These are phyloP conservation scores for Cavia aperea DNA, from an alignment of 2,113 vertebrate genomes.

Conservation along the genomic window DNA sequence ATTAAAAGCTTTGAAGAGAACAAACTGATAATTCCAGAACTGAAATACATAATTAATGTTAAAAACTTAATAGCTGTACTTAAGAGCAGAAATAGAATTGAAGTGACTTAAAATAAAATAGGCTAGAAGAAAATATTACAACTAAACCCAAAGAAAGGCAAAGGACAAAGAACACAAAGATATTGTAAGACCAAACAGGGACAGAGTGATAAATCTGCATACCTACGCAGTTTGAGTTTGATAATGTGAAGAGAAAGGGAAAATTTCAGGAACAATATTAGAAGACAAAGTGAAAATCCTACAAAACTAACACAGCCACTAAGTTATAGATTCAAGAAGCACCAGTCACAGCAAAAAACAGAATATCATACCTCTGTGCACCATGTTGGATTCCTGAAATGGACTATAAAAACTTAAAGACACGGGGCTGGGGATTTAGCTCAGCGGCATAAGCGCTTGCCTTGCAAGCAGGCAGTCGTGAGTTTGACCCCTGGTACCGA, in stretches of 20 bases:
- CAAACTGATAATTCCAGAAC: background rate
- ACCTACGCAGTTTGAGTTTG: background rate
- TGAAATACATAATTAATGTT: background rate
- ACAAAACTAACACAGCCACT: background rate
- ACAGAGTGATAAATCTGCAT: background rate
- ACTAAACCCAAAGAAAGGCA: background rate
- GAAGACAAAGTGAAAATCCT: background rate
- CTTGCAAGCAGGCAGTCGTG: no score
- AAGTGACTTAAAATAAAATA: background rate
- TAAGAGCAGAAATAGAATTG: background rate
- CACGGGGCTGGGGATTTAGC: background rate
- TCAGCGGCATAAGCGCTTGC: no score
- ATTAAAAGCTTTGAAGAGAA: background rate
- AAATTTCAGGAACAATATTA: background rate
- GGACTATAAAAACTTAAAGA: background rate
- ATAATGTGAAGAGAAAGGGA: background rate
- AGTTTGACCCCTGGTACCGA: no score
- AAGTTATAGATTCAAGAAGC: background rate
- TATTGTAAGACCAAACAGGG: background rate
- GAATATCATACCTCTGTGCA: background rate
- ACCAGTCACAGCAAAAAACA: background rate
- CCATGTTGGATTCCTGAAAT: background rate
- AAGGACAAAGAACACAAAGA: background rate
- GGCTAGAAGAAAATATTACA: background rate
- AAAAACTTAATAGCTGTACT: background rate